Percentiles rank a stretch among this genome's conserved stretches.
Evolutionary conservation across 2,888 invertebrate species (phyloP).

Genomic region (Drosophila anomelani): DNA sequence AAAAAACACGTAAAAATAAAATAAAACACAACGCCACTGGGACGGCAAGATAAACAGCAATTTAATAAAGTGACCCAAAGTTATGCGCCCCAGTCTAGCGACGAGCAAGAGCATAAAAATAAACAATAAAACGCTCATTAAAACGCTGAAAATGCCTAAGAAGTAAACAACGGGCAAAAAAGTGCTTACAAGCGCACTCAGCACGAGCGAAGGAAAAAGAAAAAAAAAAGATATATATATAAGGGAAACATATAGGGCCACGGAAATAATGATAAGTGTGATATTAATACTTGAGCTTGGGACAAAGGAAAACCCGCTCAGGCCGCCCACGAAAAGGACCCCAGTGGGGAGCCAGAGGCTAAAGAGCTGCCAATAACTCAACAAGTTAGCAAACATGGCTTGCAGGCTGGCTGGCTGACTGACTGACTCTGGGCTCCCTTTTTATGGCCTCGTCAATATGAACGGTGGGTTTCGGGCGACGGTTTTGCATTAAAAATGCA

Average conservation of each 20-base stretch:
- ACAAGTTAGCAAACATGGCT: constrained; percentile 74
- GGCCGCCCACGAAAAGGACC: constrained; percentile 8
- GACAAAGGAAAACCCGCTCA: constrained; percentile 28
- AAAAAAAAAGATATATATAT: constrained; percentile 9
- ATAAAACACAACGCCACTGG: constrained; percentile 20
- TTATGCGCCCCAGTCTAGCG: constrained; percentile 33
- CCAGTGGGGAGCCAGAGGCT: constrained; percentile 31
- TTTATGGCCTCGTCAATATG: constrained; percentile 46
- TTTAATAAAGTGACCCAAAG: constrained; percentile 59
- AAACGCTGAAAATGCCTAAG: constrained; percentile 52
- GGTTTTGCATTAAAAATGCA: constrained; percentile 71
- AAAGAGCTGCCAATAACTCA: constrained; percentile 73
- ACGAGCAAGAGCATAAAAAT: constrained; percentile 54
- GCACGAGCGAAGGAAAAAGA: constrained; percentile 16
- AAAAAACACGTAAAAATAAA: constrained; percentile 9
- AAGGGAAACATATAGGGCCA: constrained; percentile 9
- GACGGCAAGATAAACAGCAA: constrained; percentile 63
- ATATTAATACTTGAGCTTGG: constrained; percentile 59
- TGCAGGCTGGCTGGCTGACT: constrained; percentile 25
- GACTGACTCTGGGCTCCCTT: constrained; percentile 3
- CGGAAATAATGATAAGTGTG: constrained; percentile 65
- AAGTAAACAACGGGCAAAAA: constrained; percentile 50
- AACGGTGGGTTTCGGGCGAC: constrained; percentile 17
- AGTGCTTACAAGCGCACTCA: constrained; percentile 29
- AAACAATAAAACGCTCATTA: constrained; percentile 71